A percentile compares a stretch with the other conserved stretches of the same genome.
Conservation (phyloP, 1,140 invertebrate species). For the Drosophila tsacasi region DNA sequence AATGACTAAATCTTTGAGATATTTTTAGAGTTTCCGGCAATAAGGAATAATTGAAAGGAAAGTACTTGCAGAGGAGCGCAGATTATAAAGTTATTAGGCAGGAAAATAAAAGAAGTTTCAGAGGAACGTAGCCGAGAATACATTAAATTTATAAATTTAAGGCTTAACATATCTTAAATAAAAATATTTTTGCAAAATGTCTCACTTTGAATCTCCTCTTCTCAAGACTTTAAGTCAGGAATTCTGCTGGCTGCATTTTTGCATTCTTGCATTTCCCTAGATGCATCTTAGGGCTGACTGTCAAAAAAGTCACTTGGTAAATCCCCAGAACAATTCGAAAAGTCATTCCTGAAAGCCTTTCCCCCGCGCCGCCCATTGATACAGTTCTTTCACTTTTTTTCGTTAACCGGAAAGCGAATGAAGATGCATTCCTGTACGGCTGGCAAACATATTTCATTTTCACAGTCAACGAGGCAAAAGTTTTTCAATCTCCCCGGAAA, state of each 20-base stretch:
- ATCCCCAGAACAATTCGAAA: slow-evolving; percentile 36
- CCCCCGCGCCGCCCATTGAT: slow-evolving; percentile 53
- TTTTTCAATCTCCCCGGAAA: slow-evolving; percentile 71
- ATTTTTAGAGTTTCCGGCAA: slow-evolving; percentile 8
- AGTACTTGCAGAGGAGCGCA: neutral
- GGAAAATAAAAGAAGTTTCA: neutral
- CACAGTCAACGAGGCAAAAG: slow-evolving; percentile 75
- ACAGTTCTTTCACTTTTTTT: slow-evolving; percentile 28
- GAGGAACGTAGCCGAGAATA: neutral
- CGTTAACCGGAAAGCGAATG: slow-evolving; percentile 19
- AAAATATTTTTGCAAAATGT: neutral
- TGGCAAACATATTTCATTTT: slow-evolving; percentile 75
- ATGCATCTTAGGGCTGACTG: slow-evolving; percentile 30
- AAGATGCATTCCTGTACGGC: slow-evolving; percentile 46
- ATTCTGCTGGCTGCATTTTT: slow-evolving; percentile 9
- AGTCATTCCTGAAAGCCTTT: slow-evolving; percentile 24
- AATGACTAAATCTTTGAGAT: neutral
- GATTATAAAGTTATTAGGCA: neutral
- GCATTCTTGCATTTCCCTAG: slow-evolving; percentile 9
- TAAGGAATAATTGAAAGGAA: slow-evolving; percentile 4
- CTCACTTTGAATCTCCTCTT: neutral
- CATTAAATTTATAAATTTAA: neutral
- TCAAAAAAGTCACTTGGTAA: slow-evolving; percentile 51
- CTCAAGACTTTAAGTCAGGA: neutral
- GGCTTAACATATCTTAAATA: neutral